Base-by-base conservation (phyloP, 1,140 invertebrate genomes). In the Eurosta solidaginis region DNA sequence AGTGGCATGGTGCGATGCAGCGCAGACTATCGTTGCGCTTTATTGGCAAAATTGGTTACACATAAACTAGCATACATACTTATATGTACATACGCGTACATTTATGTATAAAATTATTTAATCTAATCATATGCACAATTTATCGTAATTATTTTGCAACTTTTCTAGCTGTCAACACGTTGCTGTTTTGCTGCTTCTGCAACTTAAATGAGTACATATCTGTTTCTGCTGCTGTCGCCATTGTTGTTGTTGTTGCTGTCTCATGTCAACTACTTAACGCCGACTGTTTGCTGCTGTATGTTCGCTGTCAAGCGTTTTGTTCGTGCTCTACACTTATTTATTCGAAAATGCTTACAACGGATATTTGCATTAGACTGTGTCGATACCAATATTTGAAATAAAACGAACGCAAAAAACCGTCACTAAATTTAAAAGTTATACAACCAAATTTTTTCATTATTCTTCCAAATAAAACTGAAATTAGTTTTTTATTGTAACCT, bases 131-230 rank as follows among this genome's bases (percentile, higher is more conserved):
- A 74, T 47, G 73, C 73, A 36, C 73, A 74, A 74, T 74, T 74
- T 74, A 74, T 74, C 44, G 73, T 47, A 74, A 74, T 74, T 74
- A 74, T 45, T 45, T 52, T 76, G 75, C 75, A 40, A 54, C 75
- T 76, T 50, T 40, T 49, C 33, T 76, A 52, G 49, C 45, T 76
- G 75, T 76, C 75, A 54, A 47, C 74, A 50, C 47, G 22, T 75
- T 75, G 75, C 45, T 14, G n/a, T 50, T 45, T 36, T 47, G 49
- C 45, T 52, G 27, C 36, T 76, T 14, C 14, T 49, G 45, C 12
- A 52, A 25, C 29, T 76, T n/a, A n/a, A n/a, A n/a, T n/a, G n/a
- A n/a, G n/a, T n/a, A n/a, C n/a, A n/a, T n/a, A n/a, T n/a, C n/a
- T n/a, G 27, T 52, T 76, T 14, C 14, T 49, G 45, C 12, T 76